Evolutionary conservation across 2,797 vertebrate genomes (phyloP), one percentile per base, ranked within the genome.

Genomic region (Muscicapa striata): DNA sequence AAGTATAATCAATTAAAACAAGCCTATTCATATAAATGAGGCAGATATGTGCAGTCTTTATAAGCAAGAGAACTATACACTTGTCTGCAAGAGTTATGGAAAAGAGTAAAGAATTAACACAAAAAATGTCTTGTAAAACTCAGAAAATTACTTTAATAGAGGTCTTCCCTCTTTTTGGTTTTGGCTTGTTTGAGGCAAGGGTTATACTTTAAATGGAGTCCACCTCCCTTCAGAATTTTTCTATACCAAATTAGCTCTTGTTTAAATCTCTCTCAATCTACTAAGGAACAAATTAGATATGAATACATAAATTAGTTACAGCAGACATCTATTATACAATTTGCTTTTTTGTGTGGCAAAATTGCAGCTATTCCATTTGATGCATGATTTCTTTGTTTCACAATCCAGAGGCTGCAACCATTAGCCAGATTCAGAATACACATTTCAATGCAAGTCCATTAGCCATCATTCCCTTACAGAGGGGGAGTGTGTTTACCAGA

Each of bases 401-500:
- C 59, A 79, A 45, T 51, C 26, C 40, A 70, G 89, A 66, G 32
- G 38, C 34, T 83, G 40, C 27, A 59, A 40, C 45, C 27, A 21
- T 63, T 46, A 87, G n/a, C 40, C 52, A 59, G 19, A 58, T 19
- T 54, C 57, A 67, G 64, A 74, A 52, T 0, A 63, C 40, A 49
- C 29, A 13, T 85, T 63, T 77, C 49, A 90, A 15, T 36, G 23
- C 57, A 67, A 91, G 11, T 18, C 62, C 54, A 45, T 59, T 27
- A 68, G 26, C 26, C 48, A 15, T 24, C 49, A 5, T 41, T 59
- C 10, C 41, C 64, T 70, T 38, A 43, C 19, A 16, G 12, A 13
- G 9, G 3, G 10, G 7, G 1, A 17, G 1, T 0, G 2, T 49
- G 12, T 32, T 87, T 48, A 48, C 13, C 48, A 57, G 29, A 77